These are phyloP conservation scores for Anthophora plumipes DNA, from an alignment of 2,888 invertebrate species.

Conservation along the genomic window DNA sequence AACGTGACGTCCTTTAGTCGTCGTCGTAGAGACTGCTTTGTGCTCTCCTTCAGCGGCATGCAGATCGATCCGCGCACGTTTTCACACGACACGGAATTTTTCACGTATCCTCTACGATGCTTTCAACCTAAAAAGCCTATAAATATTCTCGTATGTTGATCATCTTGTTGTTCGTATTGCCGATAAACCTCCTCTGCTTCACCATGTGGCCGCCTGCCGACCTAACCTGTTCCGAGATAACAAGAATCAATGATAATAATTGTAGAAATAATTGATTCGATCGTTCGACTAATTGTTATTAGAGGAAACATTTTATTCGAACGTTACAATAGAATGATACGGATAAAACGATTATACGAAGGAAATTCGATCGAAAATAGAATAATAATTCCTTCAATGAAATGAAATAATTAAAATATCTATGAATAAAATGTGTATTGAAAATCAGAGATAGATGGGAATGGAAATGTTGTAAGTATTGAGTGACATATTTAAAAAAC, in stretches of 20 bases:
- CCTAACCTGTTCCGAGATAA: constrained; percentile 73
- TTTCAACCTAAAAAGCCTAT: constrained; percentile 55
- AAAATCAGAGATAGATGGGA: too few species aligned
- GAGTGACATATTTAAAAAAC: too few species aligned
- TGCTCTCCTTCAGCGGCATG: constrained; percentile 17
- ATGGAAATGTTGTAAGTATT: too few species aligned
- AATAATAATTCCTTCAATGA: too few species aligned
- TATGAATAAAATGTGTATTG: too few species aligned
- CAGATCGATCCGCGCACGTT: constrained; percentile 26
- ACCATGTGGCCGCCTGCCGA: constrained; percentile 80
- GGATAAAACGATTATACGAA: too few species aligned
- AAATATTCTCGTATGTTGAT: constrained; percentile 81
- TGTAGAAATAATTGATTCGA: not conserved
- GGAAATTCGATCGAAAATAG: too few species aligned
- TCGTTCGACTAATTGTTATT: not conserved
- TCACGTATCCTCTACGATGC: constrained; percentile 1
- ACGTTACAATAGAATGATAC: too few species aligned
- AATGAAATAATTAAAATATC: too few species aligned
- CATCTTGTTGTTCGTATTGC: constrained; percentile 82
- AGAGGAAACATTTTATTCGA: not conserved
- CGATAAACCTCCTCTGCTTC: constrained; percentile 82
- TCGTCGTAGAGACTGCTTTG: not conserved
- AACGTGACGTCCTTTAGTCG: constrained; percentile 13
- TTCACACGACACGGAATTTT: not conserved
- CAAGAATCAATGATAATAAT: not conserved